phyloP scores from a whole-genome alignment of 2,113 vertebrate species.

The Meles meles region DNA sequence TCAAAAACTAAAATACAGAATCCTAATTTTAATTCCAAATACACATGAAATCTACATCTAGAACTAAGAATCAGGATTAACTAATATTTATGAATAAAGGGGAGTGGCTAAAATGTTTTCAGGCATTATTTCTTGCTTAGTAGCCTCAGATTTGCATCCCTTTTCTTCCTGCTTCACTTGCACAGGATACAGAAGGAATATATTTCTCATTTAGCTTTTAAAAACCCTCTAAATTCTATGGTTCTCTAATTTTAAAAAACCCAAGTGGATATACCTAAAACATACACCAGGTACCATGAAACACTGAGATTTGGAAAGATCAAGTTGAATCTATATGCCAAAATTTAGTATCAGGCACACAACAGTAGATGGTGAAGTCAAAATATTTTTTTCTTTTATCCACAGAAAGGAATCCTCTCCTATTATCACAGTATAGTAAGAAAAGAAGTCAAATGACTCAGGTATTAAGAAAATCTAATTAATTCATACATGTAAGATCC shows the following conservation, averaged over 20 bases:
- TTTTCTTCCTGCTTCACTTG: background rate
- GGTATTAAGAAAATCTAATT: background rate
- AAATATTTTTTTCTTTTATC: background rate
- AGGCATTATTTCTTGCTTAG: constrained; percentile 8
- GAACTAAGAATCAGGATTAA: constrained; percentile 19
- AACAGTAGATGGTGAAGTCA: background rate
- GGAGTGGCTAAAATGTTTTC: constrained; percentile 36
- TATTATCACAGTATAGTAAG: background rate
- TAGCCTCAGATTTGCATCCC: background rate
- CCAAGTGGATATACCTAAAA: background rate
- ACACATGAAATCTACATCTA: constrained; percentile 54
- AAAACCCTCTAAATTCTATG: background rate
- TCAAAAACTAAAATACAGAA: constrained; percentile 59
- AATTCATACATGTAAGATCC: background rate
- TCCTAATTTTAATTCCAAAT: constrained; percentile 51
- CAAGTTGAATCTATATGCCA: background rate
- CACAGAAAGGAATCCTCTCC: background rate
- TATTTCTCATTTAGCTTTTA: background rate
- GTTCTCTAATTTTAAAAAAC: background rate
- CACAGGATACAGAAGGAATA: background rate
- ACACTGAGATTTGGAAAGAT: background rate
- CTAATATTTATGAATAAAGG: constrained; percentile 24
- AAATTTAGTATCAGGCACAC: background rate
- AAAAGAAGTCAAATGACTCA: background rate
- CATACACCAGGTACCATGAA: background rate